Evolutionary conservation across 2,797 vertebrate species (phyloP).

Genomic region (Melanotaenia maccullochi): DNA sequence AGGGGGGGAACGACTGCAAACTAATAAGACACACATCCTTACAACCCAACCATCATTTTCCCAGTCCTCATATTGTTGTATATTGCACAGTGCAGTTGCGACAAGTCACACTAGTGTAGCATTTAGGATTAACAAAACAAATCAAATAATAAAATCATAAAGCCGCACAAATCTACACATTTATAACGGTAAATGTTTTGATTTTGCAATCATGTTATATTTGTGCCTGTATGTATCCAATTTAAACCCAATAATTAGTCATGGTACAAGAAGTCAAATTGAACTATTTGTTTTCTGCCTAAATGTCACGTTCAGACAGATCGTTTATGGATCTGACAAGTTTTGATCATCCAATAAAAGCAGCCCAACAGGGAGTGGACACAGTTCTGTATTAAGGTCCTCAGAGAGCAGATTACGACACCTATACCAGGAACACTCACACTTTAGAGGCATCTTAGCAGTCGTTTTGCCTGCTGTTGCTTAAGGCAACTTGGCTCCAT

Average conservation of each 20-base stretch:
- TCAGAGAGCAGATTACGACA: not conserved
- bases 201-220: conserved; percentile 88
- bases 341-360: conserved; percentile 16
- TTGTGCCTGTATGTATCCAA: conserved; percentile 87
- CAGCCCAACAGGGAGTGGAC: conserved; percentile 2
- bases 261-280: conserved; percentile 82
- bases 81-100: conserved; percentile 99
- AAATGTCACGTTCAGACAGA: conserved; percentile 30
- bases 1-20: conserved; percentile 90
- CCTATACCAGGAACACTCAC: no score
- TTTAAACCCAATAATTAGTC: conserved; percentile 85
- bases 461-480: conserved; percentile 22
- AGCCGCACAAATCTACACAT: conserved; percentile 88
- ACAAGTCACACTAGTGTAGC: conserved; percentile 99
- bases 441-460: not conserved
- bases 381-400: not conserved
- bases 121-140: conserved; percentile 81
- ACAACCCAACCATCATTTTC: conserved; percentile 94
- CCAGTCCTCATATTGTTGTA: conserved; percentile 97
- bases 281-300: conserved; percentile 27
- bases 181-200: conserved; percentile 93
- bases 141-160: conserved; percentile 76
- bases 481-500: conserved; percentile 31
- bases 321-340: not conserved
- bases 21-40: conserved; percentile 92